These are phyloP conservation scores for Corynorhinus townsendii DNA, from an alignment of 2,113 vertebrate genomes.

Conservation along the genomic window DNA sequence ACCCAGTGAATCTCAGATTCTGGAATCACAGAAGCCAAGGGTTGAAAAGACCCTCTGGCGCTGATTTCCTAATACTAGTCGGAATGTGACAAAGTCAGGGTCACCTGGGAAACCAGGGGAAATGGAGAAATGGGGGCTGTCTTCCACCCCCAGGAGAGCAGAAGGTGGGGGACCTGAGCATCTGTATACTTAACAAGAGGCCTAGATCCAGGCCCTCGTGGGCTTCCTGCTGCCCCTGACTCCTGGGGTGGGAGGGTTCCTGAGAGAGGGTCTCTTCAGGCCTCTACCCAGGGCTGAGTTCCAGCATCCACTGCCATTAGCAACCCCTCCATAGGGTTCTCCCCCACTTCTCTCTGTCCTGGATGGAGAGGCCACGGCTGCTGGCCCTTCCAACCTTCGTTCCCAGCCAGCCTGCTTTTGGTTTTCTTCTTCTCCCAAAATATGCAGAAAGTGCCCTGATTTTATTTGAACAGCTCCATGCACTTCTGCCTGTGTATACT, in stretches of 20 bases:
- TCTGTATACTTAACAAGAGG: not conserved
- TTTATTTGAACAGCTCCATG: not conserved
- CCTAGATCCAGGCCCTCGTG: not conserved
- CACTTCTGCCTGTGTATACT: fast-evolving
- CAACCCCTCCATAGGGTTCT: not conserved
- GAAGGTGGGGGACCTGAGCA: not conserved
- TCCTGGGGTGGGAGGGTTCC: not conserved
- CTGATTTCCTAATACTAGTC: not conserved
- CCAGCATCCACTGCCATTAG: not conserved
- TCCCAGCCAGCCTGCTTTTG: not conserved
- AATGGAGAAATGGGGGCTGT: not conserved
- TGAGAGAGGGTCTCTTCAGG: not conserved
- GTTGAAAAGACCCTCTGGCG: not conserved
- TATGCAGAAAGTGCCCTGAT: not conserved
- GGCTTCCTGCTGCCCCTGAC: not conserved
- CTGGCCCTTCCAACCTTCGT: not conserved
- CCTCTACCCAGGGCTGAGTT: too few relatives aligned
- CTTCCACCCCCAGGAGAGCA: not conserved
- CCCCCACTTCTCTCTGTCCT: not conserved
- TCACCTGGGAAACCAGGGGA: not conserved
- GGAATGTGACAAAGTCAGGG: not conserved
- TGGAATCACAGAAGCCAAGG: not conserved
- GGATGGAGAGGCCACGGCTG: not conserved
- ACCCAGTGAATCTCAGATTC: not conserved
- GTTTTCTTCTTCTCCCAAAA: not conserved